Evolutionary conservation across 2,888 invertebrate genomes (phyloP).

Genomic region (Megaustenia siamemsis): DNA sequence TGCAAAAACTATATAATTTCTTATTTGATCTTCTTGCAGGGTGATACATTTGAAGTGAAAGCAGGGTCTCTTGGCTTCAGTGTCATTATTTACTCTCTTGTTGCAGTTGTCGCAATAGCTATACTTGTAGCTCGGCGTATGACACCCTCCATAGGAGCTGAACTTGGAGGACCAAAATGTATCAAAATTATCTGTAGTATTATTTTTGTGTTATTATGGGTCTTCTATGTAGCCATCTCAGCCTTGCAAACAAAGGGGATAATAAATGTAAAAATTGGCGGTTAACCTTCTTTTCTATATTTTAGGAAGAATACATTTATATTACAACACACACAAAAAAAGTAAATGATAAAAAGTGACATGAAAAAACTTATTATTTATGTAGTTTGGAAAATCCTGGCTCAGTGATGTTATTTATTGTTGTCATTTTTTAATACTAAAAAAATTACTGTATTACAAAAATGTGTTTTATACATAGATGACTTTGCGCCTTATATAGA

Average conservation of each 20-base stretch:
- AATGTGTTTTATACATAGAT: no score
- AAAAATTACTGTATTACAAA: no score
- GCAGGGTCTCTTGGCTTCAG: constrained; percentile 80
- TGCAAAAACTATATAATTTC: background rate
- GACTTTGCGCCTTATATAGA: no score
- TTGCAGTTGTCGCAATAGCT: constrained; percentile 81
- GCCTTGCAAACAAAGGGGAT: constrained; percentile 58
- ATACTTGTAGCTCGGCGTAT: constrained; percentile 81
- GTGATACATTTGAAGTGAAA: constrained; percentile 67
- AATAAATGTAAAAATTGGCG: constrained; percentile 56
- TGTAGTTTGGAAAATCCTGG: no score
- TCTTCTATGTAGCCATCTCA: constrained; percentile 81
- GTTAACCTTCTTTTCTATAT: background rate
- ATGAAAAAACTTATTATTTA: background rate
- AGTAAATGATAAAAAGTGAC: background rate
- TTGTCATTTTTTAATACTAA: no score
- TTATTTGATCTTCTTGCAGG: constrained; percentile 61
- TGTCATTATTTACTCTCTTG: constrained; percentile 82
- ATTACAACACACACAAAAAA: background rate
- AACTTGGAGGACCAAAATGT: constrained; percentile 82
- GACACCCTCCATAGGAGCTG: constrained; percentile 72
- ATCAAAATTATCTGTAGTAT: constrained; percentile 78
- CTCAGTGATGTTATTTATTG: no score
- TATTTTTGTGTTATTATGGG: constrained; percentile 81
- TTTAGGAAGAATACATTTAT: background rate